Evolutionary conservation across 2,797 vertebrate species (phyloP).

Genomic region (Menidia menidia): DNA sequence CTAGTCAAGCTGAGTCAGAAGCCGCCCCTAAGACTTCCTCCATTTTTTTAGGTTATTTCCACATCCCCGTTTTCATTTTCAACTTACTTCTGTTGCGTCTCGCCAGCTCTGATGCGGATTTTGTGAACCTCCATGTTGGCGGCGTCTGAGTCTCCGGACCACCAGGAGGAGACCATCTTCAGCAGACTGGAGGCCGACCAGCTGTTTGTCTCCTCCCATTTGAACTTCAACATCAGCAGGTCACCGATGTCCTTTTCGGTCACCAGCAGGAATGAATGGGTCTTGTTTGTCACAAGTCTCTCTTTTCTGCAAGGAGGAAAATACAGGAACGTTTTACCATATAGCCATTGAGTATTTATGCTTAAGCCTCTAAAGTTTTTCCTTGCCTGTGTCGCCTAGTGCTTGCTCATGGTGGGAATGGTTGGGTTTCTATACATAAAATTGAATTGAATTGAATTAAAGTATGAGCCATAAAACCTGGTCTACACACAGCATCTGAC

Average conservation of each 20-base stretch:
- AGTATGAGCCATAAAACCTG: slow-evolving; percentile 21
- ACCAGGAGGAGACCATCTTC: slow-evolving; percentile 80
- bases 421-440: too few relatives aligned
- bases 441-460: too few relatives aligned
- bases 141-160: slow-evolving; percentile 67
- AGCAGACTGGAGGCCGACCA: slow-evolving; percentile 77
- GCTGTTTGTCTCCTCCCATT: slow-evolving; percentile 74
- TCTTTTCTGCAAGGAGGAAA: slow-evolving; percentile 69
- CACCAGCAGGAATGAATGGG: slow-evolving; percentile 83
- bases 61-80: neutral
- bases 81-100: slow-evolving; percentile 82
- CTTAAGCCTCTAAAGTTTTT: too few relatives aligned
- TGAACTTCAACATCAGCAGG: slow-evolving; percentile 82
- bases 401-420: too few relatives aligned
- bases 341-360: neutral
- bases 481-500: neutral
- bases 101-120: slow-evolving; percentile 81
- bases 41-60: neutral
- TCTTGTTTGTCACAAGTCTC: slow-evolving; percentile 77
- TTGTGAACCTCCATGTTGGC: slow-evolving; percentile 74
- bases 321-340: neutral
- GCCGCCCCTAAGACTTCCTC: neutral
- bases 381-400: too few relatives aligned
- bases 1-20: too few relatives aligned
- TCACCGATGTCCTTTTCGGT: slow-evolving; percentile 83